phyloP scores from a whole-genome alignment of 2,888 invertebrate species.

The Acanthosepion esculentum region DNA sequence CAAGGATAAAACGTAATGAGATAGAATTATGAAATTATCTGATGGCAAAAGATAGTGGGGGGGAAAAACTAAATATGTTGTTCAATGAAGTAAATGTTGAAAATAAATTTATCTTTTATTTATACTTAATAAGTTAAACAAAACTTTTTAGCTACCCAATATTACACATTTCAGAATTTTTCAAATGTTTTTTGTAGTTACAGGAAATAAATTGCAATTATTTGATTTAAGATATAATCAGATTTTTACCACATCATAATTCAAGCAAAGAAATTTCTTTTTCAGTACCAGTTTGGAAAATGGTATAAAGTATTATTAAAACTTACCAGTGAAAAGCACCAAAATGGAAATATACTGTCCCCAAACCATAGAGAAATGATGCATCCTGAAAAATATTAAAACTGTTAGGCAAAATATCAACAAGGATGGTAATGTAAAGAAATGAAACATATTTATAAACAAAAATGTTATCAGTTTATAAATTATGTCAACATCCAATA shows the following conservation, averaged over 20 bases:
- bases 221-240: background rate
- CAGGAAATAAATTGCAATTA: background rate
- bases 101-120: background rate
- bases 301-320: background rate
- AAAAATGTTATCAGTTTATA: background rate
- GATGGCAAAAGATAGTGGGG: background rate
- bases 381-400: slow-evolving; percentile 79
- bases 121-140: background rate
- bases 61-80: background rate
- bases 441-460: background rate
- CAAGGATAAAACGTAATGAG: background rate
- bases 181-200: background rate
- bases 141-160: background rate
- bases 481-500: background rate
- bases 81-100: background rate
- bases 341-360: slow-evolving; percentile 96
- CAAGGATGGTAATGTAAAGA: background rate
- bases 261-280: too few species aligned
- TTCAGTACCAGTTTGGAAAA: too few species aligned
- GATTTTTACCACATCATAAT: too few species aligned
- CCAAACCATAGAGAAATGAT: slow-evolving; percentile 93
- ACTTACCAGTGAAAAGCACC: slow-evolving; percentile 97
- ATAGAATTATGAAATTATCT: background rate
- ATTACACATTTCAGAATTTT: background rate
- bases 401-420: background rate